Conservation (phyloP, 37 sponge, comb jelly and placozoan genomes). For the Aphrocallistes beatrix region DNA sequence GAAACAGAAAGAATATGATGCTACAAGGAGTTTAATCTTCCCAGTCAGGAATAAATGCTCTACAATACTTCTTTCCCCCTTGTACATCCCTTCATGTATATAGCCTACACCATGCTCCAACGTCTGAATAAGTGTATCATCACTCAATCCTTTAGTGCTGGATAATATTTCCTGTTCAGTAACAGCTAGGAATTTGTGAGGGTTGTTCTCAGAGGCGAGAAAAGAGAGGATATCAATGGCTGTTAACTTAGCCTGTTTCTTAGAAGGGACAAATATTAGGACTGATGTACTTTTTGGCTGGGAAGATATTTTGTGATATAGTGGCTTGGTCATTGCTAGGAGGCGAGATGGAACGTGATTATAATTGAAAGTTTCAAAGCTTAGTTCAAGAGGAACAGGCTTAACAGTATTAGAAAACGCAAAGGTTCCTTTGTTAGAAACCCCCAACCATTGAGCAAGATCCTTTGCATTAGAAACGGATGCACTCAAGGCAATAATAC, state of each 20-base stretch:
- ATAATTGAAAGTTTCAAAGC: slow-evolving; percentile 77
- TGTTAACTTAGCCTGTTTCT: slow-evolving; percentile 88
- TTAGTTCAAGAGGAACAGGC: slow-evolving; percentile 94
- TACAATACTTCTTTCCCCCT: slow-evolving; percentile 67
- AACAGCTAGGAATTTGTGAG: slow-evolving; percentile 89
- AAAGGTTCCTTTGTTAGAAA: slow-evolving; percentile 60
- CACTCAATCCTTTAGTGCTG: neutral
- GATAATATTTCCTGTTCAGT: slow-evolving; percentile 49
- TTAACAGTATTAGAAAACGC: slow-evolving; percentile 89
- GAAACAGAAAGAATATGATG: slow-evolving; percentile 75
- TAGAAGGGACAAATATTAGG: slow-evolving; percentile 91
- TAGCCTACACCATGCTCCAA: slow-evolving; percentile 84
- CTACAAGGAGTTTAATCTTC: slow-evolving; percentile 63
- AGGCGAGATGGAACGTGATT: slow-evolving; percentile 92
- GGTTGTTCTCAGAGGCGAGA: slow-evolving; percentile 72
- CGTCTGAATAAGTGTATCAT: slow-evolving; percentile 71
- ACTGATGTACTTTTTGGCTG: slow-evolving; percentile 43
- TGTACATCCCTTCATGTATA: slow-evolving; percentile 88
- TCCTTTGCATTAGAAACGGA: slow-evolving; percentile 97
- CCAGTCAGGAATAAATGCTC: slow-evolving; percentile 80
- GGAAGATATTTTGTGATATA: slow-evolving; percentile 78
- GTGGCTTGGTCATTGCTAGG: slow-evolving; percentile 89
- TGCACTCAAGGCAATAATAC: slow-evolving; percentile 83
- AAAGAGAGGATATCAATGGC: slow-evolving; percentile 91
- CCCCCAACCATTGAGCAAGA: slow-evolving; percentile 94